Percentiles rank a stretch among this genome's conserved stretches.
Evolutionary conservation across 2,113 vertebrate genomes (phyloP).

Genomic region (Furnarius figulus): DNA sequence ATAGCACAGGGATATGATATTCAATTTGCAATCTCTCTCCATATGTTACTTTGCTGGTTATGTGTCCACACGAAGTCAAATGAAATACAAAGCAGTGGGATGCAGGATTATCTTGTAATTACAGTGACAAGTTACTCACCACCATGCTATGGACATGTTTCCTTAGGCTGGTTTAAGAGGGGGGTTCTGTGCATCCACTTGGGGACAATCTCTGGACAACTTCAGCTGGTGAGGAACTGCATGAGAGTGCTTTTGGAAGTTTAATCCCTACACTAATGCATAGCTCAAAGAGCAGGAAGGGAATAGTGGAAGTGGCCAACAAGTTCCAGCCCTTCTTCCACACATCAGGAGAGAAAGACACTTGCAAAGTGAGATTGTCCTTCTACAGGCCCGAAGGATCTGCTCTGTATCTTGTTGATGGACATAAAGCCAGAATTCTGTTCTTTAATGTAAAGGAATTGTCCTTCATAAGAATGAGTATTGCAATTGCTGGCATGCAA

Average conservation of each 20-base stretch:
- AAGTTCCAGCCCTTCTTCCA: not conserved
- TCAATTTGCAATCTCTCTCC: constrained; percentile 56
- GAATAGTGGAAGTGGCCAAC: not conserved
- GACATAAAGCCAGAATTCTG: not conserved
- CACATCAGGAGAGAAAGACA: not conserved
- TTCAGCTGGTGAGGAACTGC: not conserved
- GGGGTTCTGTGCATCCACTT: not conserved
- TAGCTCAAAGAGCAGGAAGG: not conserved
- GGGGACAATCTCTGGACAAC: not conserved
- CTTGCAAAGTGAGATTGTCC: not conserved
- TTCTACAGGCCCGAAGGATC: not conserved
- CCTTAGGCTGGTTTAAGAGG: not conserved
- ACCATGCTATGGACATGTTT: not conserved
- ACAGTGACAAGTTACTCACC: constrained; percentile 17
- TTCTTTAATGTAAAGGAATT: not conserved
- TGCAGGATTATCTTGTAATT: constrained; percentile 33
- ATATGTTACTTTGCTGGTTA: constrained; percentile 57
- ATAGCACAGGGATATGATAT: not conserved
- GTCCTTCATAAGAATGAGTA: not conserved
- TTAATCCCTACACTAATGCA: not conserved
- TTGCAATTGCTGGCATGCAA: not conserved
- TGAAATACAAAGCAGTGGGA: constrained; percentile 1
- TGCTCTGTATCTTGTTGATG: not conserved
- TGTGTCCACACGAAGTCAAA: constrained; percentile 55
- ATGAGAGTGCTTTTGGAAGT: not conserved